Evolutionary conservation across 2,113 vertebrate species (phyloP).

Genomic region (Raja brachyura): DNA sequence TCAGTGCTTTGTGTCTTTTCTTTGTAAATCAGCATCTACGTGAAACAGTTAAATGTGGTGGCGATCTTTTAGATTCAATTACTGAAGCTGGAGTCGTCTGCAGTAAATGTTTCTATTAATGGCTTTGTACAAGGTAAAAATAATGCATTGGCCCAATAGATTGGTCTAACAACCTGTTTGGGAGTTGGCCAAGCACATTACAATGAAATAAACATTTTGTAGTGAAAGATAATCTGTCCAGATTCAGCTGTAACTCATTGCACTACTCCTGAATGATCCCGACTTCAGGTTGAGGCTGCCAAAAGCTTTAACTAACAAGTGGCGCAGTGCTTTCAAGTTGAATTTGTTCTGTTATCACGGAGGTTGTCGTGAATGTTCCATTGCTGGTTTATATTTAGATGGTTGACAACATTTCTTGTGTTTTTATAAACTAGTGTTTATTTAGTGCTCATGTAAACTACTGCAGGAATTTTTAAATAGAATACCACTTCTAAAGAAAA

Average conservation of each 20-base stretch:
- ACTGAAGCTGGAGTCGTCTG: neutral
- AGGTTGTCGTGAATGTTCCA: neutral
- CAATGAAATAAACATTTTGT: neutral
- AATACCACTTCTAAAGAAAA: too few relatives aligned
- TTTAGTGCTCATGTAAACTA: too few relatives aligned
- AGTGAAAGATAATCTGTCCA: neutral
- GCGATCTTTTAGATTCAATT: neutral
- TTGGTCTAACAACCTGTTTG: neutral
- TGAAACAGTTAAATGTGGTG: neutral
- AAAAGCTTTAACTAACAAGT: neutral
- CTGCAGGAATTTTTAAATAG: too few relatives aligned
- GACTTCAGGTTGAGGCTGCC: neutral
- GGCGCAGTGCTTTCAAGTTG: neutral
- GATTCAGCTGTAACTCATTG: neutral
- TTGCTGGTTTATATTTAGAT: neutral
- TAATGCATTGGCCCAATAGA: neutral
- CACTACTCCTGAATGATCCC: neutral
- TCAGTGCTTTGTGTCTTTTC: too few relatives aligned
- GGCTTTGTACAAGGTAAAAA: neutral
- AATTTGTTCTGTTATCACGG: neutral
- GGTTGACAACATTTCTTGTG: neutral
- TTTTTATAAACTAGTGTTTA: neutral
- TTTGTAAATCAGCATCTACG: too few relatives aligned
- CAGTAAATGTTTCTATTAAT: neutral
- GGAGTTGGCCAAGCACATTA: neutral